phyloP scores from a whole-genome alignment of 2,797 vertebrate genomes.

The Ispidina picta region DNA sequence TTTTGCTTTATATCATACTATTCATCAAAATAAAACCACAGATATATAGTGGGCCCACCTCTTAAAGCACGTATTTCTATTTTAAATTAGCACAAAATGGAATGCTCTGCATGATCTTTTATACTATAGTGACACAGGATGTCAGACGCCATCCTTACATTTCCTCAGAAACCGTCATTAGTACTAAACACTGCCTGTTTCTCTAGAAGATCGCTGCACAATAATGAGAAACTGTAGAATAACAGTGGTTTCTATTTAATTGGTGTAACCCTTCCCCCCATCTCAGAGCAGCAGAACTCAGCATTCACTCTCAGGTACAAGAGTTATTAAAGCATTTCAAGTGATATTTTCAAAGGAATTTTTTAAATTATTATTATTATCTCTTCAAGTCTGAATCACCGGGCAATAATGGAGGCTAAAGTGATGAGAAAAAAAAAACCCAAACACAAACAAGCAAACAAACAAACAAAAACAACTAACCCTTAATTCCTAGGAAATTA shows the following conservation, averaged over 20 bases:
- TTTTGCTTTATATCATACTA: background rate
- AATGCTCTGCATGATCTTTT: background rate
- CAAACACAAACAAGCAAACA: no score
- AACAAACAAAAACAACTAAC: background rate
- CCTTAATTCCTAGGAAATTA: background rate
- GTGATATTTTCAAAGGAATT: constrained; percentile 53
- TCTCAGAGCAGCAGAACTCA: background rate
- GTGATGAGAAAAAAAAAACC: background rate
- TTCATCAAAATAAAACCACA: background rate
- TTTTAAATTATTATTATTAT: constrained; percentile 28
- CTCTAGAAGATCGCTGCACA: background rate
- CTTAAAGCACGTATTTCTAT: background rate
- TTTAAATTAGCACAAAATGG: background rate
- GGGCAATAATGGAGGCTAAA: background rate
- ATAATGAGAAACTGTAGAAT: background rate
- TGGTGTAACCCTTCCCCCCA: background rate
- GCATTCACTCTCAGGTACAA: constrained; percentile 12
- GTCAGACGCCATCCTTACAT: background rate
- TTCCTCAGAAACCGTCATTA: constrained; percentile 20
- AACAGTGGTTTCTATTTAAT: background rate
- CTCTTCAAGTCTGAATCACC: constrained; percentile 33
- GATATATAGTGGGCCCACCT: background rate
- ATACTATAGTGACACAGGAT: background rate
- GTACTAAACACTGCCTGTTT: background rate
- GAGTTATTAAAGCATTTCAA: constrained; percentile 44